Base-by-base conservation (phyloP, 2,797 vertebrate species). In the Urocyon cinereoargenteus region DNA sequence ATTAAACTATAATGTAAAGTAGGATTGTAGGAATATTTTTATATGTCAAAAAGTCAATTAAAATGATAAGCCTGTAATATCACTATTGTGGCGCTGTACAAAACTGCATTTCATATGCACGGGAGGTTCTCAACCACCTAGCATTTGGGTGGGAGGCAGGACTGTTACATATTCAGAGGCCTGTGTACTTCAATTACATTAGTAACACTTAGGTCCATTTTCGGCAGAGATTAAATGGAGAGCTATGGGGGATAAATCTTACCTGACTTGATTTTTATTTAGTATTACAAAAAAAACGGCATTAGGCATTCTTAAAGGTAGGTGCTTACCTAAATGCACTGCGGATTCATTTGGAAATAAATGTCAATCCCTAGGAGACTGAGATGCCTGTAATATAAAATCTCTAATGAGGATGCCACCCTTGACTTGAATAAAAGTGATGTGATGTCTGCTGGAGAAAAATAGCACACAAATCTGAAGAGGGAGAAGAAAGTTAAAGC, bases 31-130 rank as follows among this genome's bases (percentile, higher is more conserved):
- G 96, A 98, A 98, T 98, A 97, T 98, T 98, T 98, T 98, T 98
- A 90, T 96, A 98, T 98, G 98, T 98, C 97, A 98, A 97, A 94
- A 98, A 98, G 98, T 98, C 98, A 98, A 98, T 99, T 98, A 98
- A 99, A 98, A 98, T 97, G 96, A 98, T 98, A 98, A 98, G 97
- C 97, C 96, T 97, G 77, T 97, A 98, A 98, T 98, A 98, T 98
- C 97, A 89, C 96, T 92, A 89, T 95, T 96, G 97, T 95, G 92
- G 81, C 64, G 73, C 90, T 72, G 28, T 75, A 98, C 51, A 91
- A 96, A 98, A 98, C 97, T 84, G 96, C 94, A 96, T 98, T 98
- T 97, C 97, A 59, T 87, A 96, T 97, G 96, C 95, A 75, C 0
- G 16, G 92, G 83, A 97, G 72, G 91, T 10, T 61, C 86, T 90